Conservation (phyloP, 1,140 invertebrate species). For the Dysdera silvatica region DNA sequence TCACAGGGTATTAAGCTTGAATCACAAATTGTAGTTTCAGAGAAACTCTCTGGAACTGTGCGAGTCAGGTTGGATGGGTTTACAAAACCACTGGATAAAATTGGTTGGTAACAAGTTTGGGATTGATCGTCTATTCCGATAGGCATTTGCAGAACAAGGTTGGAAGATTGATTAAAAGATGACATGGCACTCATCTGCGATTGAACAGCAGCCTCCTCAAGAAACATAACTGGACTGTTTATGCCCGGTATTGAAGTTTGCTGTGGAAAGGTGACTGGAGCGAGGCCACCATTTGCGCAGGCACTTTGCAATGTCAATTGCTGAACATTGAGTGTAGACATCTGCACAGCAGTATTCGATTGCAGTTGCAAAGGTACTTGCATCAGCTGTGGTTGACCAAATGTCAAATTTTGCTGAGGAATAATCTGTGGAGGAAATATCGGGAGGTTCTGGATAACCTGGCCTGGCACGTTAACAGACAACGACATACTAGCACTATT, state of each 20-base stretch:
- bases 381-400: slow-evolving; percentile 1
- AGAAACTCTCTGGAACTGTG: no score
- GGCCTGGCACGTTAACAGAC: slow-evolving; percentile 20
- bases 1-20: no score
- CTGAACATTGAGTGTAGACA: slow-evolving; percentile 18
- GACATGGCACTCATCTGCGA: no score
- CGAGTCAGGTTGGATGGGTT: no score
- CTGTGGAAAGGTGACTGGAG: slow-evolving; percentile 16
- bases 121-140: no score
- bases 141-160: no score
- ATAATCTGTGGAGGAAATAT: not conserved
- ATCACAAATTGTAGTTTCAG: no score
- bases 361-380: slow-evolving; percentile 17
- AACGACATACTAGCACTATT: slow-evolving; percentile 28
- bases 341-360: slow-evolving; percentile 11
- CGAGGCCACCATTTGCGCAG: not conserved
- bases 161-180: no score
- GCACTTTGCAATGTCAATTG: slow-evolving; percentile 22
- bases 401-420: slow-evolving; percentile 19
- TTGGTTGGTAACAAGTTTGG: no score
- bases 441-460: slow-evolving; percentile 9
- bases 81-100: no score
- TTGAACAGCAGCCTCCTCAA: slow-evolving; percentile 5
- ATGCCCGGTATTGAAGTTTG: slow-evolving; percentile 12
- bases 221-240: slow-evolving; percentile 20